phyloP scores from a whole-genome alignment of 2,888 invertebrate genomes.

The Macropis europaea region DNA sequence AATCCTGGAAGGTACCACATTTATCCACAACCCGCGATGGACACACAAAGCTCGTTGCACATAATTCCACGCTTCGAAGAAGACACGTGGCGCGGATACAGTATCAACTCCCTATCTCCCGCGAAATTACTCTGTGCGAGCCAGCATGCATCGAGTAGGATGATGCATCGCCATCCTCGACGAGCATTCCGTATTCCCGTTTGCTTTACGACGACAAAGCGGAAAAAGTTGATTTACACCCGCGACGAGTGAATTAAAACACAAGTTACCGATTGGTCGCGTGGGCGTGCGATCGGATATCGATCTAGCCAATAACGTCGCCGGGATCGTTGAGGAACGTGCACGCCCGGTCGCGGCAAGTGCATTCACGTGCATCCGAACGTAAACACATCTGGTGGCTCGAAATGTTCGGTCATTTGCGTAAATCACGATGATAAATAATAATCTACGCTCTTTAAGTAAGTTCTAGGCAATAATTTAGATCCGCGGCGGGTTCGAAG shows the following conservation, averaged over 20 bases:
- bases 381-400: slow-evolving; percentile 66
- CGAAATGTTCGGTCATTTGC: slow-evolving; percentile 67
- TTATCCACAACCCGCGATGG: no score
- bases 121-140: slow-evolving; percentile 26
- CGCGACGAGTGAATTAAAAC: slow-evolving; percentile 56
- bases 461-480: slow-evolving; percentile 68
- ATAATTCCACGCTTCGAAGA: no score
- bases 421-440: slow-evolving; percentile 68
- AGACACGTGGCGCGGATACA: slow-evolving; percentile 23
- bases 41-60: no score
- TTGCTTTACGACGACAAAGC: slow-evolving; percentile 34
- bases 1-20: no score
- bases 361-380: slow-evolving; percentile 33
- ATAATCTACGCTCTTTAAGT: slow-evolving; percentile 67
- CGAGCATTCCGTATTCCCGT: neutral
- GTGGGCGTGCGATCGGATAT: slow-evolving; percentile 55
- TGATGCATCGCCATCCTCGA: slow-evolving; percentile 33
- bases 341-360: slow-evolving; percentile 16
- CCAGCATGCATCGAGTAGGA: slow-evolving; percentile 25
- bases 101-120: slow-evolving; percentile 25
- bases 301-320: slow-evolving; percentile 55
- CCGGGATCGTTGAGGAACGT: slow-evolving; percentile 17
- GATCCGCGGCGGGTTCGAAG: slow-evolving; percentile 61
- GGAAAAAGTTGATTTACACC: slow-evolving; percentile 46
- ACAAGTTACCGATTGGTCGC: slow-evolving; percentile 37